A percentile compares a stretch with the other conserved stretches of the same genome.
Conservation (phyloP, 2,113 vertebrate genomes). For the Sciurus niger region DNA sequence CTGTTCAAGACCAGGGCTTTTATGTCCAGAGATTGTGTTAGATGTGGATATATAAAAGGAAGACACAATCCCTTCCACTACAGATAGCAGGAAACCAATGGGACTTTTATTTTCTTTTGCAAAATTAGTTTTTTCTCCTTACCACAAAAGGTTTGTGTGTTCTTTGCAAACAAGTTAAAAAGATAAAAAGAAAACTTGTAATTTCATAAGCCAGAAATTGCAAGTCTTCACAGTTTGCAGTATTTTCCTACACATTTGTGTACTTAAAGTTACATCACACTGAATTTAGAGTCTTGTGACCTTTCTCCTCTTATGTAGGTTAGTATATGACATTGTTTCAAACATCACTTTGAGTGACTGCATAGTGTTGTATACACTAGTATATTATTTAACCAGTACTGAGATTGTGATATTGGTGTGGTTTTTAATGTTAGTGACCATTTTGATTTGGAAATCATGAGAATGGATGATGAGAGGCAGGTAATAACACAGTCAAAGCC, state of each 20-base stretch:
- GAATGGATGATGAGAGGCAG: neutral
- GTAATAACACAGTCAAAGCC: neutral
- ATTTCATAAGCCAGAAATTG: neutral
- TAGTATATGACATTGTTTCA: neutral
- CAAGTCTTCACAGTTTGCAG: neutral
- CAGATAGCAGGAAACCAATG: neutral
- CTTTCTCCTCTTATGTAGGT: neutral
- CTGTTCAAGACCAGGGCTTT: neutral
- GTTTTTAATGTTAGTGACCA: neutral
- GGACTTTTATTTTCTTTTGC: slow-evolving; percentile 40
- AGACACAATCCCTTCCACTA: neutral
- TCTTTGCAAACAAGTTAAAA: slow-evolving; percentile 53
- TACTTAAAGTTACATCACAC: neutral
- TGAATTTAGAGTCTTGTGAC: neutral
- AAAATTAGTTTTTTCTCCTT: slow-evolving; percentile 47
- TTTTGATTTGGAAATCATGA: neutral
- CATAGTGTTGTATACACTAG: accelerated
- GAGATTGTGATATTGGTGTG: neutral
- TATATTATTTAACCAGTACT: neutral
- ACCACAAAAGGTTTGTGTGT: slow-evolving; percentile 22
- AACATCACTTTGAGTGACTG: neutral
- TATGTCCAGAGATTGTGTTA: neutral
- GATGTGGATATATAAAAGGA: neutral
- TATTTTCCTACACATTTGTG: neutral
- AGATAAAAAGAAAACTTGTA: slow-evolving; percentile 50